phyloP scores from a whole-genome alignment of 1,140 invertebrate species.

The Aphis gossypii region DNA sequence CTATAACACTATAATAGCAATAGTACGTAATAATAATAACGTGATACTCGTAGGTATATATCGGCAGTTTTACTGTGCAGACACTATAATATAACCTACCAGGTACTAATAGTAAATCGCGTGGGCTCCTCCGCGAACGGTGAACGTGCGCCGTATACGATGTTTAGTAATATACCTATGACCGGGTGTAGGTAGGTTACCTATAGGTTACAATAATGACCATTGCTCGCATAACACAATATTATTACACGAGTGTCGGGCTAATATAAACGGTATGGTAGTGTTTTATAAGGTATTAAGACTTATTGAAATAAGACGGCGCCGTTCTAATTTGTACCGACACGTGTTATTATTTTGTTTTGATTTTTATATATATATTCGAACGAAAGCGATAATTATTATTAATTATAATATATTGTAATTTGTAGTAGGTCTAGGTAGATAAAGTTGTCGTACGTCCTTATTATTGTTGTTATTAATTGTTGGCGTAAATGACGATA shows the following conservation, averaged over 20 bases:
- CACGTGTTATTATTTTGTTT: conserved; percentile 3
- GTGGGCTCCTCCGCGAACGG: not conserved
- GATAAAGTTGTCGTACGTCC: not conserved
- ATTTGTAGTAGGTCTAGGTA: not conserved
- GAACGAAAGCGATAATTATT: not conserved
- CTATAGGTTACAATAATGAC: not conserved
- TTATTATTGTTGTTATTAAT: conserved; percentile 1
- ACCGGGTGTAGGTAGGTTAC: conserved; percentile 4
- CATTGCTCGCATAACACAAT: not conserved
- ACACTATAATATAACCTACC: not conserved
- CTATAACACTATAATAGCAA: not conserved
- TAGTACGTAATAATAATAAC: not conserved
- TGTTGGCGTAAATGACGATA: not conserved
- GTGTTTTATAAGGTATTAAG: conserved; percentile 5
- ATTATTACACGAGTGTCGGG: not conserved
- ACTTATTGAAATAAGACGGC: not conserved
- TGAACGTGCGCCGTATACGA: not conserved
- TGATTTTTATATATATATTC: not conserved
- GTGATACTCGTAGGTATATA: not conserved
- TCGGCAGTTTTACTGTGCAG: not conserved
- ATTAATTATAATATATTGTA: not conserved
- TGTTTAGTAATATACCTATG: not conserved
- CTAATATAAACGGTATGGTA: conserved; percentile 1
- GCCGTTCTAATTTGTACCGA: conserved; percentile 6
- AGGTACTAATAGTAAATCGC: not conserved